Base-by-base conservation (phyloP, 1,140 invertebrate species). In the Megalopta genalis region DNA sequence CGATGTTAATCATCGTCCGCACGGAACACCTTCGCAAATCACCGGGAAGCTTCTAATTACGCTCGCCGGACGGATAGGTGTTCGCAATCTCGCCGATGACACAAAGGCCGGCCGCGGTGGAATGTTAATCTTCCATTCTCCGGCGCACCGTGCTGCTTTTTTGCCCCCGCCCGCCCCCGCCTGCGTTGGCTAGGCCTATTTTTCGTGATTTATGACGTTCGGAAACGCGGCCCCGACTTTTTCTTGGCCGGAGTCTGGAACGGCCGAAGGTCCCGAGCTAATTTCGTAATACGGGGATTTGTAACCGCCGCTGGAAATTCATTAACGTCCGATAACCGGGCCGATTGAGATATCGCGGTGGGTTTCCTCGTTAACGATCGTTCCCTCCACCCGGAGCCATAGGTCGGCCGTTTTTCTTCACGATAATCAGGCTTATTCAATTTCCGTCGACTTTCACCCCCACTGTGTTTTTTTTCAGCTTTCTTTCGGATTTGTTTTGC, bases 191-290 rank as follows among this genome's bases (percentile, higher is more conserved):
- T 16, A 21, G 63, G 78, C 73, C 80, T 84, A 90, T 91, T 90
- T 90, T 88, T 88, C 83, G 82, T 91, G 90, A 91, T 91, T 91
- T 90, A 91, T 89, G 87, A 87, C 63, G 79, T 78, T 83, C 71
- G 77, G 82, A 88, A 89, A 85, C 87, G 82, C 77, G 86, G 84
- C 65, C 71, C 66, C 73, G 76, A 75, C 66, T 81, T 82, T 82
- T 82, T 83, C 81, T 87, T 72, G 75, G 73, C 76, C 83, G 83
- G 82, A 18, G 18, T 16, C 73, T 54, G 42, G 67, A 72, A 72
- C 63, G 66, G 70, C 77, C 86, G 75, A 82, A 86, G 87, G 85
- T 85, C 49, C 80, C 82, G 70, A 85, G 84, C 87, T 88, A 86
- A 89, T 91, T 91, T 90, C 82, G 87, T 90, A 88, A 90, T 84